phyloP scores from a whole-genome alignment of 1,140 invertebrate genomes.

The Atta colombica region DNA sequence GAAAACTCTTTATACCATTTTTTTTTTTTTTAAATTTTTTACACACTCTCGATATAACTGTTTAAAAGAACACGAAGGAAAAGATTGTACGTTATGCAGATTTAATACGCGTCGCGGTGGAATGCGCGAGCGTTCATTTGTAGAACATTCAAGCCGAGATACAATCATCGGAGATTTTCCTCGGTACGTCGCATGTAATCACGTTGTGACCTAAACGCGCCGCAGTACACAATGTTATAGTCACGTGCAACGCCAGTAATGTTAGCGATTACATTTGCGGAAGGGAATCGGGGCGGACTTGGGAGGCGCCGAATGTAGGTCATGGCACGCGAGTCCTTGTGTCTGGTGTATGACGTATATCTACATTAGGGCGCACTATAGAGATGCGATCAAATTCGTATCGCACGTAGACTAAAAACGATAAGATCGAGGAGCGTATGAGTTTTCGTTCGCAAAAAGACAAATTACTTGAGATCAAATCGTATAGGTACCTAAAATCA shows the following conservation, averaged over 20 bases:
- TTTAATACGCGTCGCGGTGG: slow-evolving; percentile 12
- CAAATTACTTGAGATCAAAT: not conserved
- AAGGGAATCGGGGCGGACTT: slow-evolving; percentile 45
- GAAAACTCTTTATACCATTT: not conserved
- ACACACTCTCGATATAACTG: not conserved
- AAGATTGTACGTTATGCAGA: not conserved
- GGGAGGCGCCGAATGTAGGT: slow-evolving; percentile 57
- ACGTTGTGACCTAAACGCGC: slow-evolving; percentile 31
- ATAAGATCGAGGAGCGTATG: not conserved
- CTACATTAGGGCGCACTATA: slow-evolving; percentile 40
- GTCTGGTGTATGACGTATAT: slow-evolving; percentile 19
- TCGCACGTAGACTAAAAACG: not conserved
- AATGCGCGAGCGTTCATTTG: not conserved
- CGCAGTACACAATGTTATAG: slow-evolving; percentile 50
- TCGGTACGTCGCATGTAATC: slow-evolving; percentile 44
- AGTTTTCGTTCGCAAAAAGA: not conserved
- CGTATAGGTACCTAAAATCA: not conserved
- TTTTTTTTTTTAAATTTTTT: not conserved
- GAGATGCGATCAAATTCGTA: not conserved
- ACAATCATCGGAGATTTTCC: slow-evolving; percentile 51
- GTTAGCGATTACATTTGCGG: slow-evolving; percentile 58
- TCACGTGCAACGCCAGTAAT: slow-evolving; percentile 25
- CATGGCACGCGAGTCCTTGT: slow-evolving; percentile 63
- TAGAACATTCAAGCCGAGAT: not conserved
- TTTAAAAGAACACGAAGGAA: not conserved